phyloP scores from a whole-genome alignment of 2,797 vertebrate species.

The Sebastolobus alascanus region DNA sequence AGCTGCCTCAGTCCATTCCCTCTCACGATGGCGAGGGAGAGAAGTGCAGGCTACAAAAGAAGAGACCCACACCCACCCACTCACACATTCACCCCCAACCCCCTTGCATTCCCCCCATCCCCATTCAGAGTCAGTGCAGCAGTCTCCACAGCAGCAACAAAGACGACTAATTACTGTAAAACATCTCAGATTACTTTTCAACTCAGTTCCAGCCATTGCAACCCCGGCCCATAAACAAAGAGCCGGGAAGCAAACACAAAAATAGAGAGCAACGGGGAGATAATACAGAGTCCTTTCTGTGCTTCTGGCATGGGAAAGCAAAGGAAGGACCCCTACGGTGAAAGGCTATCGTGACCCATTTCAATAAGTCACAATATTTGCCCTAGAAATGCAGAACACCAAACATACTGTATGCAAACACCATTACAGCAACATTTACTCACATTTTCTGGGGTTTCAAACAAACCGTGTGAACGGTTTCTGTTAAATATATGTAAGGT shows the following conservation, averaged over 20 bases:
- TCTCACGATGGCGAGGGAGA: conserved; percentile 72
- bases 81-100: conserved; percentile 72
- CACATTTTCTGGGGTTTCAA: conserved; percentile 4
- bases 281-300: conserved; percentile 57
- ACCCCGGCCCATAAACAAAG: conserved; percentile 69
- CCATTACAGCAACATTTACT: neutral
- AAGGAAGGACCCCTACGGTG: conserved; percentile 64
- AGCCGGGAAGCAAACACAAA: conserved; percentile 46
- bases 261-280: conserved; percentile 48
- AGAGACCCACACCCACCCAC: conserved; percentile 82
- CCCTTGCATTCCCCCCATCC: conserved; percentile 66
- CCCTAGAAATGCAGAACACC: conserved; percentile 18
- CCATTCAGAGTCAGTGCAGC: conserved; percentile 80
- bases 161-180: conserved; percentile 88
- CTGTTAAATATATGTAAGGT: neutral
- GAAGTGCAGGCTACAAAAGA: conserved; percentile 84
- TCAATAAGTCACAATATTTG: conserved; percentile 72
- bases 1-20: conserved; percentile 85
- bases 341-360: conserved; percentile 55
- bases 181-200: conserved; percentile 86
- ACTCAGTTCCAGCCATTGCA: conserved; percentile 74
- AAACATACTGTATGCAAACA: conserved; percentile 39
- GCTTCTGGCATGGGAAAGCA: conserved; percentile 56
- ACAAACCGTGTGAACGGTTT: neutral
- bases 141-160: conserved; percentile 81